Evolutionary conservation across 2,888 invertebrate genomes (phyloP).

Genomic region (Synanthedon formicaeformis): DNA sequence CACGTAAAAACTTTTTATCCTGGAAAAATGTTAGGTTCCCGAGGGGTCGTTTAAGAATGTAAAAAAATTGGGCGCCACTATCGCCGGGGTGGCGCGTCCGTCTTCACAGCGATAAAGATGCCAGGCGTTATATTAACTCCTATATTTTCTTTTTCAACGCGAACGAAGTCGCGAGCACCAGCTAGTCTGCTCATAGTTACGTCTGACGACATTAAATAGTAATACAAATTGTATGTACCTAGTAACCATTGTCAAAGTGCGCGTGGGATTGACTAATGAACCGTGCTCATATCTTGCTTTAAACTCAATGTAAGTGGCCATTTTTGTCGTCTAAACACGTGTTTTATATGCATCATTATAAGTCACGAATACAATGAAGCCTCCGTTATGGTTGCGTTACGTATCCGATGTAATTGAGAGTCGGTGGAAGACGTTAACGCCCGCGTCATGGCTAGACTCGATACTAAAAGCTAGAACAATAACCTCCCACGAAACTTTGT

Average conservation of each 20-base stretch:
- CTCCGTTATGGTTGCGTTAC: constrained; percentile 5
- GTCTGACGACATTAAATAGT: constrained; percentile 3
- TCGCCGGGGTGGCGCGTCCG: too few species aligned
- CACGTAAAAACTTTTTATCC: too few species aligned
- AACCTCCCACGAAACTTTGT: constrained; percentile 22
- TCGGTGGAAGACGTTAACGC: constrained; percentile 3
- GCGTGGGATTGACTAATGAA: constrained; percentile 50
- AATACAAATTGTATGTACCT: constrained; percentile 23
- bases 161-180: too few species aligned
- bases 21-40: too few species aligned
- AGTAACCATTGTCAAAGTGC: constrained; percentile 24
- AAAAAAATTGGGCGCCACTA: too few species aligned
- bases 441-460: constrained; percentile 14
- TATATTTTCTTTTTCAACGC: too few species aligned
- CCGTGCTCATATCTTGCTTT: constrained; percentile 7
- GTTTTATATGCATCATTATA: neutral
- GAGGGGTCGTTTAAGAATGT: too few species aligned
- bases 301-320: constrained; percentile 10
- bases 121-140: too few species aligned
- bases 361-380: neutral
- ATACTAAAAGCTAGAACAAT: constrained; percentile 28
- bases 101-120: too few species aligned
- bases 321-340: constrained; percentile 15
- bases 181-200: too few species aligned
- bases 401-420: neutral